Evolutionary conservation across 2,797 vertebrate genomes (phyloP).

Genomic region (Mus minutoides): DNA sequence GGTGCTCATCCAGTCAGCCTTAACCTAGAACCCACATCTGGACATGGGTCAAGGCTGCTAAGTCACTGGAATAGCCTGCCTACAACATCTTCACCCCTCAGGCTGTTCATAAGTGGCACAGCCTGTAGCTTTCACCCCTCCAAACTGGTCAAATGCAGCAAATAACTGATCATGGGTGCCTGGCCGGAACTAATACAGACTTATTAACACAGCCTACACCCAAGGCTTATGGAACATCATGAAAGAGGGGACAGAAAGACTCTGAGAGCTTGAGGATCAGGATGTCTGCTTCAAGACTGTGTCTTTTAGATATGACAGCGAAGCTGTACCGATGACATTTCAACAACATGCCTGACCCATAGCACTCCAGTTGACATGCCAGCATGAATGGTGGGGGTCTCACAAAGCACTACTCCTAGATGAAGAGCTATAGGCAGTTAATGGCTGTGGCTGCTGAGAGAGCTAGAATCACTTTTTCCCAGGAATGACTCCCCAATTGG

Average conservation of each 20-base stretch:
- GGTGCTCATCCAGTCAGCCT: neutral
- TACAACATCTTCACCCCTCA: neutral
- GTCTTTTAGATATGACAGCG: neutral
- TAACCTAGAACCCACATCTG: neutral
- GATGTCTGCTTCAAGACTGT: neutral
- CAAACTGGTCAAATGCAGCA: neutral
- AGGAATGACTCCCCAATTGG: neutral
- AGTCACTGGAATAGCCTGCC: neutral
- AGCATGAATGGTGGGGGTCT: neutral
- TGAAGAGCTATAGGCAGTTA: neutral
- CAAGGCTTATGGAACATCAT: neutral
- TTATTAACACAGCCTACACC: neutral
- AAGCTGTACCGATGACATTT: neutral
- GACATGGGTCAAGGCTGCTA: neutral
- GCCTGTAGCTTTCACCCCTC: neutral
- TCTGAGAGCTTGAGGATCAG: neutral
- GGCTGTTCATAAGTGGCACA: neutral
- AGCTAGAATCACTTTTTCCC: neutral
- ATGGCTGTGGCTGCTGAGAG: neutral
- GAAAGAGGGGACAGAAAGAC: neutral
- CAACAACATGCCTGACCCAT: neutral
- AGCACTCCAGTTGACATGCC: too few species aligned
- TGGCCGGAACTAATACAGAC: neutral
- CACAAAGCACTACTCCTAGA: neutral
- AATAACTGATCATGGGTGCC: neutral